Evolutionary conservation across 2,113 vertebrate genomes (phyloP), one percentile per base, ranked within the genome.

Genomic region (Synchiropus splendidus): DNA sequence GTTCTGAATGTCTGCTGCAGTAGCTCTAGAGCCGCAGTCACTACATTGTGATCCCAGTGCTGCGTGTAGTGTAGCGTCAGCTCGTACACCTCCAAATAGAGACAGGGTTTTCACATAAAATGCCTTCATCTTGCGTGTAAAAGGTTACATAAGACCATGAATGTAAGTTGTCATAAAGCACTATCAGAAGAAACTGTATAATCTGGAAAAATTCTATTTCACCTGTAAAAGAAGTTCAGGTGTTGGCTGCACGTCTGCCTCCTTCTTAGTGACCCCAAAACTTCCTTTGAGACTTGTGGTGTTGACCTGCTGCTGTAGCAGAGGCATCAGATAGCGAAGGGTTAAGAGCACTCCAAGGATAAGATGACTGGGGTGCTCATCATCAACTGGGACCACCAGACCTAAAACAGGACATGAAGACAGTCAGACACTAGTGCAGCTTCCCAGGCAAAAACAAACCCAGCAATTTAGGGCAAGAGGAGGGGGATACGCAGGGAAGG

Each of bases 1-100:
- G 94, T 98, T 48, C 90, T 79, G 32, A 99, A 89, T 16, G 88
- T 74, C 77, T 99, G 95, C 53, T 98, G 95, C 45, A 99, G 67
- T 45, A 97, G 80, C 50, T 98, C 94, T 67, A 99, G 70, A 6
- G 94, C 86, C 0, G 94, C 90, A 0, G 94, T 98, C 49, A 95
- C 94, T 45, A 97, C 94, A 1, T 99, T 99, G 63, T 99, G 95
- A 72, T 99, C 94, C 52, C 84, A 85, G 74, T 99, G 95, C 61
- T 95, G 94, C 0, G 92, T 91, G 68, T 93, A 92, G 78, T 89
- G 88, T 44, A 98, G 73, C n/a, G 92, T 94, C 82, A 98, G 58
- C 35, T 96, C 92, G 12, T 97, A 99, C 47, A 96, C 90, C 95
- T 99, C 51, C 10, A 39, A 8, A 47, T 3, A 56, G 6, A 64